Base-by-base conservation (phyloP, 2,113 vertebrate species). In the Eretmochelys imbricata region DNA sequence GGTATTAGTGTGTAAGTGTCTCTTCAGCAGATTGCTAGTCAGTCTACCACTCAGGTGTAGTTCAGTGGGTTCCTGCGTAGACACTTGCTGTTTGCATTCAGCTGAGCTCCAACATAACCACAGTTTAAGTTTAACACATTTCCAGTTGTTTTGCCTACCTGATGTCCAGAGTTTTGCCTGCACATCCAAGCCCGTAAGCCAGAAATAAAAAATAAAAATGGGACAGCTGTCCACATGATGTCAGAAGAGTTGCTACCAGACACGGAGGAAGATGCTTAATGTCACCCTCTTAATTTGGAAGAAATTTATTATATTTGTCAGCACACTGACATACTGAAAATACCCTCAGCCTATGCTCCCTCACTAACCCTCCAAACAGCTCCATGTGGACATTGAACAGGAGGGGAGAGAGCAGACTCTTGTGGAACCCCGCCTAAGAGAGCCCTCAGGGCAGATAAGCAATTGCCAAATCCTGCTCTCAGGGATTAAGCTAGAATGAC, bases 281-380 rank as follows among this genome's bases (percentile, higher is more conserved):
- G 95, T 95, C 95, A 95, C 96, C 96, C 95, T 95, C 89, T 97
- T 96, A 97, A 96, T 91, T 94, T 92, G 97, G 95, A 92, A 87
- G 54, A 89, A 94, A 65, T 78, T 80, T 91, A 75, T 92, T 96
- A 88, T 94, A 38, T 96, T 75, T 89, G 8, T 93, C 57, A 88
- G 93, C 94, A 85, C 85, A 95, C 93, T 81, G 88, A 91, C 38
- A 72, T 82, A 10, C 82, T 38, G 86, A 49, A 76, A 91, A 5
- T 17, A 0, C 17, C 10, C n/a, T 17, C 89, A 78, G 38, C 78
- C 90, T 72, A 75, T 29, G 51, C 85, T 72, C 55, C 38, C 0
- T 50, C 0, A 0, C 81, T 5, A 79, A 29, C 81, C 89, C 49
- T 89, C 25, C 94, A 49, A 1, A 0, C n/a, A 57, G 82, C 80